Conservation (phyloP, 1,140 invertebrate genomes). For the Catajapyx aquilonaris region DNA sequence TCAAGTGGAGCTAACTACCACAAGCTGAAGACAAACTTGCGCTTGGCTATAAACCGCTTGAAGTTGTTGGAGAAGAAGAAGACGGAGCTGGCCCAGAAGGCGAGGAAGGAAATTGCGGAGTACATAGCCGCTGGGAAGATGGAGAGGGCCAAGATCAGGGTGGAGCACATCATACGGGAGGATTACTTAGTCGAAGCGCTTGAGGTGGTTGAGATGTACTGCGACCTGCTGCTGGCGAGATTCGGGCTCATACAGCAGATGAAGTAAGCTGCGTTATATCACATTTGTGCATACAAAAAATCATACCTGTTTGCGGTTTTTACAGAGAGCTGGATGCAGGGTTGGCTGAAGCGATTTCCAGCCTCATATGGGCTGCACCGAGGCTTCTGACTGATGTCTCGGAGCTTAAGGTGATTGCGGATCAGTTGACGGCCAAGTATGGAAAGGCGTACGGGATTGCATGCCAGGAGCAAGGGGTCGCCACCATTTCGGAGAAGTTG, state of each 20-base stretch:
- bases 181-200: slow-evolving; percentile 98
- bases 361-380: slow-evolving; percentile 89
- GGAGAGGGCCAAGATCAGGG: slow-evolving; percentile 85
- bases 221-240: slow-evolving; percentile 87
- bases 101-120: slow-evolving; percentile 93
- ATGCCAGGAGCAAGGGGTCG: slow-evolving; percentile 17
- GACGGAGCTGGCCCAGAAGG: slow-evolving; percentile 85
- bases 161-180: slow-evolving; percentile 96
- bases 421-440: slow-evolving; percentile 80
- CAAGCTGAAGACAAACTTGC: slow-evolving; percentile 91
- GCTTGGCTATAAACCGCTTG: slow-evolving; percentile 74
- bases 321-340: slow-evolving; percentile 75
- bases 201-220: slow-evolving; percentile 99
- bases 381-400: slow-evolving; percentile 60
- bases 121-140: slow-evolving; percentile 75
- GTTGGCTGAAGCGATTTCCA: slow-evolving; percentile 86
- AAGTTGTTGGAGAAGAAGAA: slow-evolving; percentile 97
- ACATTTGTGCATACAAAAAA: neutral
- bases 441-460: slow-evolving; percentile 55
- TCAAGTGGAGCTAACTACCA: too few relatives aligned
- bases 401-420: slow-evolving; percentile 79
- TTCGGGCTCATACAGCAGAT: slow-evolving; percentile 95
- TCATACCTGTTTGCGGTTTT: slow-evolving; percentile 6
- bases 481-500: slow-evolving; percentile 81
- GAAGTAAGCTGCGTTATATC: slow-evolving; percentile 50